Evolutionary conservation across 2,888 invertebrate species (phyloP).

Genomic region (Atherix ibis): DNA sequence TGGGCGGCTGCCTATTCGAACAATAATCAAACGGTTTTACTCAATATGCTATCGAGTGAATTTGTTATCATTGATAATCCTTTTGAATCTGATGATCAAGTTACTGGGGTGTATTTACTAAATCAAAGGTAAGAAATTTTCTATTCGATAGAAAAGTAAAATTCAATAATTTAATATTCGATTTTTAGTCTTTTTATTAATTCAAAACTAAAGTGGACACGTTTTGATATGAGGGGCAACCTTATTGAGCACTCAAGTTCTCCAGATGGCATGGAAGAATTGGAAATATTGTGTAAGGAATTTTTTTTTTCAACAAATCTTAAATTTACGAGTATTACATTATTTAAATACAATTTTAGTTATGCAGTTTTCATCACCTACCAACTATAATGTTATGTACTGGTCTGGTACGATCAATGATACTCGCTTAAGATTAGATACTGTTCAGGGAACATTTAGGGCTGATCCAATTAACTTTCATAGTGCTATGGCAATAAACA

Average conservation of each 20-base stretch:
- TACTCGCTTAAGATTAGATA: conserved; percentile 49
- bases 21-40: conserved; percentile 83
- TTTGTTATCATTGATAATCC: conserved; percentile 76
- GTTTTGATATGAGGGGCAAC: conserved; percentile 64
- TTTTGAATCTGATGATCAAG: conserved; percentile 42
- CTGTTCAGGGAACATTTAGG: conserved; percentile 29
- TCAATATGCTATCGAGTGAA: conserved; percentile 90
- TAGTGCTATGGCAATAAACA: conserved; percentile 50
- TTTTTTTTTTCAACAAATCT: background rate
- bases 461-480: conserved; percentile 21
- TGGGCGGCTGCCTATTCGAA: conserved; percentile 93
- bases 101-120: conserved; percentile 48
- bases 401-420: conserved; percentile 75
- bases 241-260: conserved; percentile 41
- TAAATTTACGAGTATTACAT: no score
- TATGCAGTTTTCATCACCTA: conserved; percentile 54
- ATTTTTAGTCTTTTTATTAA: conserved; percentile 48
- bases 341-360: conserved; percentile 28
- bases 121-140: conserved; percentile 50
- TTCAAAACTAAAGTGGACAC: conserved; percentile 59
- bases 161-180: background rate
- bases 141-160: no score
- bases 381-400: conserved; percentile 54
- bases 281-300: conserved; percentile 56
- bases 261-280: conserved; percentile 41